phyloP scores from a whole-genome alignment of 2,888 invertebrate genomes.

The Cactoblastis cactorum region DNA sequence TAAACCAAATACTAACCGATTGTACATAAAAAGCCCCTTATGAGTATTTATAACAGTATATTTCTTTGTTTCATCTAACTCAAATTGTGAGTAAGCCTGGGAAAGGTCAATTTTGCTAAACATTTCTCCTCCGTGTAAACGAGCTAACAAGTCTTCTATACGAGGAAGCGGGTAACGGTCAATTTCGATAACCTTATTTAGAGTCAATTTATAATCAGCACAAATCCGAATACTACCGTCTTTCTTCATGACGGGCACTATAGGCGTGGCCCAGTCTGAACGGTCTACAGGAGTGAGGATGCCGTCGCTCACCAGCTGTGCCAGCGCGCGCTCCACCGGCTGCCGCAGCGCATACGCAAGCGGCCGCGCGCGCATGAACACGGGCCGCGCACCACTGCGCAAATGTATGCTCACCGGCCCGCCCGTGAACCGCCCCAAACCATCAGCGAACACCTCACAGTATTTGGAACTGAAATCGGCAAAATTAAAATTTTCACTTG shows the following conservation, averaged over 20 bases:
- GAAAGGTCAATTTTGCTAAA: no score
- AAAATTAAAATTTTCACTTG: background rate
- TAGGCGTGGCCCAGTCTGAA: background rate
- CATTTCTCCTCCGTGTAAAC: no score
- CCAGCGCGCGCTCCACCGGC: background rate
- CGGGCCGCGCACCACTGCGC: constrained; percentile 20
- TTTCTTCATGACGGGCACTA: background rate
- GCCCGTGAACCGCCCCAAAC: constrained; percentile 29
- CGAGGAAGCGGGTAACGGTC: constrained; percentile 28
- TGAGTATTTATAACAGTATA: no score
- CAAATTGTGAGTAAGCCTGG: no score
- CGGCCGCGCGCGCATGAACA: constrained; percentile 15
- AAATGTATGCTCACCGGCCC: constrained; percentile 20
- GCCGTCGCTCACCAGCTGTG: background rate
- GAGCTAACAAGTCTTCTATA: constrained; percentile 24
- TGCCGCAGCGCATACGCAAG: background rate
- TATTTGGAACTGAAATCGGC: constrained; percentile 17
- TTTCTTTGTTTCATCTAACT: no score
- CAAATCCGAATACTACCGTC: background rate
- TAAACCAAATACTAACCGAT: no score
- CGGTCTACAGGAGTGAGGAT: background rate
- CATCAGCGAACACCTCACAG: constrained; percentile 26
- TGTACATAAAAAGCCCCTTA: no score
- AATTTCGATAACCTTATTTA: constrained; percentile 18
- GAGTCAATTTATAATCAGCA: no score